A percentile compares a stretch with the other conserved stretches of the same genome.
phyloP scores from a whole-genome alignment of 2,113 vertebrate genomes.

The Pithys albifrons region DNA sequence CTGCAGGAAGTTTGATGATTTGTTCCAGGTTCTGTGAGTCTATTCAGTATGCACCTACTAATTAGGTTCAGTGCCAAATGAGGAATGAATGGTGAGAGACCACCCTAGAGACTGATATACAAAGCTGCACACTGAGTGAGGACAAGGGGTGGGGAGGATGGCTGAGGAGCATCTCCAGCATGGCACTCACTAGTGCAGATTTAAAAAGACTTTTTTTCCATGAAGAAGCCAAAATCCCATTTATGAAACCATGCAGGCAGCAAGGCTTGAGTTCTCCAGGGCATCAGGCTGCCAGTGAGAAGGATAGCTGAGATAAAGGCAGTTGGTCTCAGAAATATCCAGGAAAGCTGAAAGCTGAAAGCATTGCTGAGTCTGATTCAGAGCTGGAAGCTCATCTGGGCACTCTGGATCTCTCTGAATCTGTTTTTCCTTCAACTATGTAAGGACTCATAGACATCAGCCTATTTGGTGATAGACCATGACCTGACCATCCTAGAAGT shows the following conservation, averaged over 20 bases:
- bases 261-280: not conserved
- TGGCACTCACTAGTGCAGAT: not conserved
- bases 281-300: not conserved
- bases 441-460: not conserved
- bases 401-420: not conserved
- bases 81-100: not conserved
- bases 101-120: not conserved
- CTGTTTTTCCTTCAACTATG: not conserved
- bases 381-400: not conserved
- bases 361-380: not conserved
- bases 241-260: not conserved
- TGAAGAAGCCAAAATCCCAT: not conserved
- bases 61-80: not conserved
- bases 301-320: not conserved
- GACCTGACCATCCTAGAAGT: not conserved
- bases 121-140: not conserved
- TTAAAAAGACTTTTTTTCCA: not conserved
- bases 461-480: not conserved
- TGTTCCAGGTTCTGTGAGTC: not conserved
- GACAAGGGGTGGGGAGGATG: not conserved
- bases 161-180: not conserved
- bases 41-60: not conserved
- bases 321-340: not conserved
- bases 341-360: not conserved
- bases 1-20: not conserved